phyloP scores from a whole-genome alignment of 2,797 vertebrate genomes.

The Nyctibius grandis region DNA sequence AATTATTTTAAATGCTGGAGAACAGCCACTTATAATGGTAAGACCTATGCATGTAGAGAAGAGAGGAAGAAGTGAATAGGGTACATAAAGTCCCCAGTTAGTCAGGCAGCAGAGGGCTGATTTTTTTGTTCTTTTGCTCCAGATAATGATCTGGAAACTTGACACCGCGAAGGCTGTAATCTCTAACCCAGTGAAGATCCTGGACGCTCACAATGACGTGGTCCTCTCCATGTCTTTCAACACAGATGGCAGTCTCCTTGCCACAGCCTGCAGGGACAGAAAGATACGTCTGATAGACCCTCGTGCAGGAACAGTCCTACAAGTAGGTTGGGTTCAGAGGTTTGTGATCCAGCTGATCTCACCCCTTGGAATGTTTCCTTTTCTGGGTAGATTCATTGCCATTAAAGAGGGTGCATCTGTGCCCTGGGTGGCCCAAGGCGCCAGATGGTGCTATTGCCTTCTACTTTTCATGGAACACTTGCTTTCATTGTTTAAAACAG shows the following conservation, averaged over 20 bases:
- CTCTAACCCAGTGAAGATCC: constrained; percentile 80
- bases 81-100: not conserved
- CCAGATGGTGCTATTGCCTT: not conserved
- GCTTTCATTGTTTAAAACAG: not conserved
- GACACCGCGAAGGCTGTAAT: constrained; percentile 78
- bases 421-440: not conserved
- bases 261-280: constrained; percentile 88
- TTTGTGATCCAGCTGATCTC: not conserved
- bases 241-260: constrained; percentile 85
- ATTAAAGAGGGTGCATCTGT: not conserved
- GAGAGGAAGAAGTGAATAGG: not conserved
- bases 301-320: constrained; percentile 77
- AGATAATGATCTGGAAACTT: constrained; percentile 96
- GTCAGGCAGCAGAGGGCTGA: not conserved
- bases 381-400: not conserved
- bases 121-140: not conserved
- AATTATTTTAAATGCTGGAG: not conserved
- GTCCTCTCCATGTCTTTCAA: constrained; percentile 94
- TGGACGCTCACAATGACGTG: constrained; percentile 83
- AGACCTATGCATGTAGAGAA: not conserved
- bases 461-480: not conserved
- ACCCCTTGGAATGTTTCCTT: not conserved
- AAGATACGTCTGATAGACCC: constrained; percentile 86
- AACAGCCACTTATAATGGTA: not conserved
- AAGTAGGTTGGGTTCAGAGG: constrained; percentile 66